Base-by-base conservation (phyloP, 2,797 vertebrate species). In the Gobio occitaniae region DNA sequence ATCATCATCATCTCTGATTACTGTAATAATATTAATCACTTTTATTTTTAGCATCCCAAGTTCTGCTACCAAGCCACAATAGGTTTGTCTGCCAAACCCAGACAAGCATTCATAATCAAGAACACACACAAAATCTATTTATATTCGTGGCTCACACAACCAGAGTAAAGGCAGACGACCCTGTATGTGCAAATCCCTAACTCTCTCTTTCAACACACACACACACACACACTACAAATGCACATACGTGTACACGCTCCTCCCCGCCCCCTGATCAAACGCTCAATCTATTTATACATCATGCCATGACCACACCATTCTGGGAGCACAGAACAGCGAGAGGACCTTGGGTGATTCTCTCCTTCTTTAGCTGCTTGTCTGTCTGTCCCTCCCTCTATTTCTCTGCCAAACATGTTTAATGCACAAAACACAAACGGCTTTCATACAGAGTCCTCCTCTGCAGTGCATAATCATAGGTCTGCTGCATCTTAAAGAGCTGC, bases 21-120 rank as follows among this genome's bases (percentile, higher is more conserved):
- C 81, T 86, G 90, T 84, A 91, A 88, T 83, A 89, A 84, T 90
- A 91, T 89, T 88, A 84, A 84, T 85, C 75, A 48, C 0, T 21
- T 82, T 91, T 94, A 94, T 93, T 93, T 94, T 90, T 93, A 94
- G 90, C 75, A 63, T 92, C 59, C 82, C 29, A 85, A 47, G 54
- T 86, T 83, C 77, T 91, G 90, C 88, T 90, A 90, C 52, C 82
- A 91, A 86, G 88, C 56, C 79, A 88, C 87, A 89, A 90, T 82
- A 82, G 88, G 87, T 41, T 59, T 90, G 90, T 86, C 89, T 87
- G 87, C 86, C 90, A 89, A 84, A 88, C 87, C 87, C 87, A 88
- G 47, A 88, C 79, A 87, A 84, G 86, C 78, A 84, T 76, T 56
- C 82, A 78, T 80, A 82, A 89, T 83, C 65, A 83, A 54, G 78